Conservation (phyloP, 2,888 invertebrate genomes). For the Caradrina kadenii region DNA sequence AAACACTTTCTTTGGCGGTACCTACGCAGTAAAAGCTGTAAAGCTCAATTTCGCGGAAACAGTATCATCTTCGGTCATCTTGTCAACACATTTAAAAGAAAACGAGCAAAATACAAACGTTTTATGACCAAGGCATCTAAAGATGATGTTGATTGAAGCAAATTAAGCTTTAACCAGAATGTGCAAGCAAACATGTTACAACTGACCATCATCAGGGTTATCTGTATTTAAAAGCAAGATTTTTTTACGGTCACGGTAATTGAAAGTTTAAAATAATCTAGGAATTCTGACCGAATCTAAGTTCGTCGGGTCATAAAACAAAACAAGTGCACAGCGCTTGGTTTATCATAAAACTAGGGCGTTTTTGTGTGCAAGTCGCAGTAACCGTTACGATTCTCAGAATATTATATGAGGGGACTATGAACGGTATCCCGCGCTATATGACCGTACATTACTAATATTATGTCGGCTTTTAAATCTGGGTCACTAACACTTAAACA, state of each 20-base stretch:
- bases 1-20: conserved; percentile 1
- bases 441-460: conserved; percentile 80
- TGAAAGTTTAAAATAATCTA: conserved; percentile 64
- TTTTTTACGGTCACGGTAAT: conserved; percentile 54
- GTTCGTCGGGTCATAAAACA: conserved; percentile 77
- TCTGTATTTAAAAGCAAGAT: conserved; percentile 31
- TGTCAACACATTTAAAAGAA: conserved; percentile 15
- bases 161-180: conserved; percentile 42
- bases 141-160: conserved; percentile 45
- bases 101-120: conserved; percentile 26
- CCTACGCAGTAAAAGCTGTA: conserved; percentile 1
- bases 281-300: conserved; percentile 78
- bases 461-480: conserved; percentile 79
- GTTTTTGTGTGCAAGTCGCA: conserved; percentile 76
- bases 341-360: conserved; percentile 82
- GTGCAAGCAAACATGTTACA: conserved; percentile 31
- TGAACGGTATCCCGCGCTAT: conserved; percentile 79
- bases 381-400: conserved; percentile 83
- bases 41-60: conserved; percentile 20
- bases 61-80: background rate
- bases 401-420: conserved; percentile 78
- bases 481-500: conserved; percentile 80
- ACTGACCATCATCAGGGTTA: conserved; percentile 38
- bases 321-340: conserved; percentile 70
- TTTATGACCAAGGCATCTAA: conserved; percentile 30